Percentiles rank a stretch among this genome's conserved stretches.
Conservation (phyloP, 2,888 invertebrate species). For the Ectobius pallidus region DNA sequence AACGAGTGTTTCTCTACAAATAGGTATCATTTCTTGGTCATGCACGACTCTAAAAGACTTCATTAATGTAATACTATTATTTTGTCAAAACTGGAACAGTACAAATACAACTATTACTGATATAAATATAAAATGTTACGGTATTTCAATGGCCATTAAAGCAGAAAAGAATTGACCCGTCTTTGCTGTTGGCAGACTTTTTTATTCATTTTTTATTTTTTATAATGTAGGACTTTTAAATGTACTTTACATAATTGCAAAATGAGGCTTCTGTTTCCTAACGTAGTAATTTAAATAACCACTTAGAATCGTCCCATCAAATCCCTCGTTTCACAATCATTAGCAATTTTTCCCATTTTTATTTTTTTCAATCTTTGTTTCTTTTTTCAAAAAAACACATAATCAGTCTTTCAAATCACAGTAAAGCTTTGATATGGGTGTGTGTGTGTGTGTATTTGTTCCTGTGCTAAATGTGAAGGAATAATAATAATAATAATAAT, state of each 20-base stretch:
- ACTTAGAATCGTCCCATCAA: not conserved
- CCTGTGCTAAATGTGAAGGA: slow-evolving; percentile 35
- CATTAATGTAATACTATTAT: slow-evolving; percentile 1
- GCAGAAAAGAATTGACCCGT: slow-evolving; percentile 43
- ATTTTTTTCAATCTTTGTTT: slow-evolving; percentile 21
- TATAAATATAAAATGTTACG: slow-evolving; percentile 29
- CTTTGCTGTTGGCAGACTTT: slow-evolving; percentile 43
- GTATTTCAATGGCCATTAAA: slow-evolving; percentile 42
- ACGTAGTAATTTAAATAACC: slow-evolving; percentile 5
- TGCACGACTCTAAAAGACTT: slow-evolving; percentile 19
- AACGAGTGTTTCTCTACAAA: not conserved
- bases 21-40: slow-evolving; percentile 13
- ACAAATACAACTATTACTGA: slow-evolving; percentile 30
- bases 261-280: slow-evolving; percentile 14
- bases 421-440: slow-evolving; percentile 61
- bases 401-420: slow-evolving; percentile 63
- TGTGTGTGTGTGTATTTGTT: slow-evolving; percentile 43
- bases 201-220: slow-evolving; percentile 20
- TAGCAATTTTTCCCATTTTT: slow-evolving; percentile 28
- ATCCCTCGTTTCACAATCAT: slow-evolving; percentile 20
- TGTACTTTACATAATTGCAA: slow-evolving; percentile 4
- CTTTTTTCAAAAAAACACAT: slow-evolving; percentile 47
- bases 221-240: slow-evolving; percentile 27
- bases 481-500: too few relatives aligned
- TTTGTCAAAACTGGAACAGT: slow-evolving; percentile 29